Conservation (phyloP, 2,797 vertebrate genomes). For the Pseudochromis fuscus region DNA sequence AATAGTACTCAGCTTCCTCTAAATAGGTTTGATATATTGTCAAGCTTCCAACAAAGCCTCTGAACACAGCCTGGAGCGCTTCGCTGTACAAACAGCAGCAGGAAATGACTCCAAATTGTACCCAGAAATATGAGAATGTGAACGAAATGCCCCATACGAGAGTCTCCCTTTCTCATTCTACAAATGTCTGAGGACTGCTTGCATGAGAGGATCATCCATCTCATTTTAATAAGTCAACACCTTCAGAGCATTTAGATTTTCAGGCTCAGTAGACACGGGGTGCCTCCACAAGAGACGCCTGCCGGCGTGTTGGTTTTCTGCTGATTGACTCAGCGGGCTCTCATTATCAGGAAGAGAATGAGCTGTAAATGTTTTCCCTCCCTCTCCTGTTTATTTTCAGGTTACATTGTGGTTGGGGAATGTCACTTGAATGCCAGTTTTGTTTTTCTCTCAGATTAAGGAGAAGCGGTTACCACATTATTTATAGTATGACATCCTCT, state of each 20-base stretch:
- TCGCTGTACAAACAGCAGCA: slow-evolving; percentile 71
- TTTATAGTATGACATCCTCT: slow-evolving; percentile 34
- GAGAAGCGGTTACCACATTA: slow-evolving; percentile 12
- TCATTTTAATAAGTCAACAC: slow-evolving; percentile 77
- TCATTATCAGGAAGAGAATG: slow-evolving; percentile 64
- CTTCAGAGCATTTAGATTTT: slow-evolving; percentile 60
- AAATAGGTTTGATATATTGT: slow-evolving; percentile 40
- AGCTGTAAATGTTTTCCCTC: slow-evolving; percentile 52
- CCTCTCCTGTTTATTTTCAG: slow-evolving; percentile 58
- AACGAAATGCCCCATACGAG: slow-evolving; percentile 29
- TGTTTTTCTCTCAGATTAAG: slow-evolving; percentile 29
- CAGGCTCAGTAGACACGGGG: slow-evolving; percentile 45
- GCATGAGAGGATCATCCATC: slow-evolving; percentile 57
- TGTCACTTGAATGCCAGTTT: slow-evolving; percentile 44
- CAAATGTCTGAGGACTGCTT: slow-evolving; percentile 54
- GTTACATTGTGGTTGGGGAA: slow-evolving; percentile 36
- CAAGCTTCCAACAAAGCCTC: slow-evolving; percentile 57
- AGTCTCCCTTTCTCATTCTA: slow-evolving; percentile 39
- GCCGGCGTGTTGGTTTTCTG: slow-evolving; percentile 68
- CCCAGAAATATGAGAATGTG: slow-evolving; percentile 64
- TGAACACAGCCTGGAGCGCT: slow-evolving; percentile 62
- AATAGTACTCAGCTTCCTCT: slow-evolving; percentile 27
- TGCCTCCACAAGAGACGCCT: slow-evolving; percentile 54
- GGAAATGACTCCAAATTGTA: slow-evolving; percentile 77
- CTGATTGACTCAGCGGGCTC: slow-evolving; percentile 73